phyloP scores from a whole-genome alignment of 2,888 invertebrate species.

The Apoda limacodes region DNA sequence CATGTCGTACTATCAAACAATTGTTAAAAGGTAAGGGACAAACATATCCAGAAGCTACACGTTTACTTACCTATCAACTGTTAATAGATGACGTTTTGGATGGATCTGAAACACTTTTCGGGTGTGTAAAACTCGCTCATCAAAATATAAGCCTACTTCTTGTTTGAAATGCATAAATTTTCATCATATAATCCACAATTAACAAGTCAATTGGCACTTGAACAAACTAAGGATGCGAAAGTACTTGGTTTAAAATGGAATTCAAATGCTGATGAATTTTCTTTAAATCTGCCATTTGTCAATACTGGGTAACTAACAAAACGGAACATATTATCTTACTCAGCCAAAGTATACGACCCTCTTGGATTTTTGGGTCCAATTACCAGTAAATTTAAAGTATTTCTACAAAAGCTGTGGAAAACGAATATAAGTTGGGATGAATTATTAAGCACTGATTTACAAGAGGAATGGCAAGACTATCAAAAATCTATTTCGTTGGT shows the following conservation, averaged over 20 bases:
- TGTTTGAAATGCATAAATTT: slow-evolving; percentile 12
- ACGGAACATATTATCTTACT: slow-evolving; percentile 8
- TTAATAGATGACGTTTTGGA: slow-evolving; percentile 8
- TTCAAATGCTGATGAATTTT: slow-evolving; percentile 5
- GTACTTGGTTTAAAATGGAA: slow-evolving; percentile 10
- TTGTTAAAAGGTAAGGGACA: slow-evolving; percentile 4
- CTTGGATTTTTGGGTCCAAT: slow-evolving; percentile 9
- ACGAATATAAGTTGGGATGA: slow-evolving; percentile 4
- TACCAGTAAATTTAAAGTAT: slow-evolving; percentile 7
- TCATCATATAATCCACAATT: slow-evolving; percentile 5
- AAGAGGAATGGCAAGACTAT: slow-evolving; percentile 2
- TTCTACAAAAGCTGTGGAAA: slow-evolving; percentile 9
- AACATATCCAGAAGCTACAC: slow-evolving; percentile 4
- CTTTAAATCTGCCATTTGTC: slow-evolving; percentile 1
- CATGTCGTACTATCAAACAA: slow-evolving; percentile 9
- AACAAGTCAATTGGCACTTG: background rate
- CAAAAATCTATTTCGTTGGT: background rate
- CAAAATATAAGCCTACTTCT: slow-evolving; percentile 7
- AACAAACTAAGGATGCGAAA: slow-evolving; percentile 3
- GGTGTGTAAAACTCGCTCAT: slow-evolving; percentile 1
- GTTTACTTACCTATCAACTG: slow-evolving; percentile 1
- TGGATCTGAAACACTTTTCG: no score
- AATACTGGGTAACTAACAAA: slow-evolving; percentile 3
- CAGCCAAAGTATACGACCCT: slow-evolving; percentile 10
- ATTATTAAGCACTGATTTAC: background rate